Evolutionary conservation across 1,140 invertebrate genomes (phyloP), one percentile per base, ranked within the genome.

Genomic region (Lordiphosa mommai): DNA sequence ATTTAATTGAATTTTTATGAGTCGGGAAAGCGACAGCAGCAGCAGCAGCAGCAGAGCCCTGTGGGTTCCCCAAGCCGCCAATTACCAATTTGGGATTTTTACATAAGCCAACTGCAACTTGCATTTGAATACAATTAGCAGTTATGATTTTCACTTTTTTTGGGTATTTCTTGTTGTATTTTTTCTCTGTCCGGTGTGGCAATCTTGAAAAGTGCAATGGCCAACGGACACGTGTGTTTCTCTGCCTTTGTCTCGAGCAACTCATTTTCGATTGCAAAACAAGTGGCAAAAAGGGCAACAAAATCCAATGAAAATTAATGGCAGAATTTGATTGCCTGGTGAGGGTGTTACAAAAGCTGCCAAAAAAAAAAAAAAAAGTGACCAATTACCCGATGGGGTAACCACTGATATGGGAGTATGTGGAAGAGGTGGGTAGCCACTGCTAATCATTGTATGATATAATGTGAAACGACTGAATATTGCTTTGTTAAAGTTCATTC

Each of bases 81-180:
- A 37, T 56, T 46, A 56, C 20, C 41, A 37, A 37, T 46, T 47
- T 47, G 44, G 16, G 9, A 43, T 32, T 49, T 49, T 63, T 61
- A 71, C 43, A 56, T 61, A 71, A 72, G 65, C 65, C 52, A 32
- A 59, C 55, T 56, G 68, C 48, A 72, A 59, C 43, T 50, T 58
- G 70, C 64, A 69, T 70, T 74, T 63, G 65, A 82, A 74, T 80
- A 70, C 70, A 82, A 80, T 82, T 80, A 82, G 72, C 71, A 70
- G 71, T 70, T 80, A 80, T 80, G 76, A 82, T 82, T 80, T 80
- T 71, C 70, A 80, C 74, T 80, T 80, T 67, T 64, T 56, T 33
- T 68, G 72, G 48, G 16, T 53, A 40, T 61, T 56, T 65, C 66
- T 56, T 49, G n/a, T n/a, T n/a, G n/a, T n/a, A n/a, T 34, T 33